phyloP scores from a whole-genome alignment of 2,888 invertebrate species.

The Aspidapion aeneum region DNA sequence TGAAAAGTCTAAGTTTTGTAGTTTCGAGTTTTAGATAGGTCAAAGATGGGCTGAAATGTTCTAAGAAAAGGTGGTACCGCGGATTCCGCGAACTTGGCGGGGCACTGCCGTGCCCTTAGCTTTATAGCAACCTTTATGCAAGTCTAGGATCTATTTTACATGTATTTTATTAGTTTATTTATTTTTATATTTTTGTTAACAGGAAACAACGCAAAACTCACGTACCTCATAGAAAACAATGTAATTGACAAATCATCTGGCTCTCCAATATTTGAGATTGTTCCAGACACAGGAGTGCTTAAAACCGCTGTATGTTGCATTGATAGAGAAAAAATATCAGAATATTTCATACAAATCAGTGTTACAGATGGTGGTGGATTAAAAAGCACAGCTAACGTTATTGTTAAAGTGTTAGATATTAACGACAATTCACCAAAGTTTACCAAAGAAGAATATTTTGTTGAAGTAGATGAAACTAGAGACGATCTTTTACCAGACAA shows the following conservation, averaged over 20 bases:
- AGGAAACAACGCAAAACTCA: slow-evolving; percentile 89
- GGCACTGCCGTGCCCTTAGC: no score
- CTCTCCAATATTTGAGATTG: slow-evolving; percentile 93
- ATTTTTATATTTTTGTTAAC: no score
- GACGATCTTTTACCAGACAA: slow-evolving; percentile 87
- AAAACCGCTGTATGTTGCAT: slow-evolving; percentile 95
- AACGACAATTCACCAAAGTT: slow-evolving; percentile 99
- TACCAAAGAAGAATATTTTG: slow-evolving; percentile 94
- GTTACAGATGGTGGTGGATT: slow-evolving; percentile 95
- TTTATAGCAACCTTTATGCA: no score
- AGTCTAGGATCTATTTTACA: no score
- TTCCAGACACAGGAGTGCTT: slow-evolving; percentile 94
- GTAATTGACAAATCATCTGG: slow-evolving; percentile 96
- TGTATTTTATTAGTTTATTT: no score
- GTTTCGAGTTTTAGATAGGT: no score
- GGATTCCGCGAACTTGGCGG: no score
- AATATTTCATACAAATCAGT: slow-evolving; percentile 94
- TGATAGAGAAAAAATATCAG: slow-evolving; percentile 90
- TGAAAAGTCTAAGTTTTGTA: no score
- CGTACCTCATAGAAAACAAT: slow-evolving; percentile 95
- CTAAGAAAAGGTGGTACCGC: no score
- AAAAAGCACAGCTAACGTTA: slow-evolving; percentile 93
- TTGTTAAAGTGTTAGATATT: slow-evolving; percentile 92
- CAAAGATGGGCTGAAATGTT: no score
- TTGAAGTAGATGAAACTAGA: slow-evolving; percentile 94